These are phyloP conservation scores for Pecten maximus DNA, from an alignment of 2,888 invertebrate genomes.

Conservation along the genomic window DNA sequence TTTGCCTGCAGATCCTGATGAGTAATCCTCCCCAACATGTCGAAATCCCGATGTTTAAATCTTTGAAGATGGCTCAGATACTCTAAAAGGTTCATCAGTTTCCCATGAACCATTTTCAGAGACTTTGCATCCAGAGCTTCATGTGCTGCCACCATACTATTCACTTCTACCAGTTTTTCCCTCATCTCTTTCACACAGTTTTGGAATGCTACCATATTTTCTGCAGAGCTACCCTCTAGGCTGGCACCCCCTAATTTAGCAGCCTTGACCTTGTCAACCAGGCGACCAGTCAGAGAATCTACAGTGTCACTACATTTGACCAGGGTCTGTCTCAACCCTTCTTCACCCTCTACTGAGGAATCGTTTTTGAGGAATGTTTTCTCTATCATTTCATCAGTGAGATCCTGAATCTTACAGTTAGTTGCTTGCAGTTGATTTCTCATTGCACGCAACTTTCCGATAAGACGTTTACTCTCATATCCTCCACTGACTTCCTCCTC, in stretches of 20 bases:
- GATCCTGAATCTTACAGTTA: conserved; percentile 67
- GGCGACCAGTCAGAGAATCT: conserved; percentile 63
- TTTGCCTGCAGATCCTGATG: conserved; percentile 66
- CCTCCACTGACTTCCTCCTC: conserved; percentile 52
- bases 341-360: conserved; percentile 54
- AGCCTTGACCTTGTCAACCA: conserved; percentile 63
- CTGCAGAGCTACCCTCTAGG: conserved; percentile 50
- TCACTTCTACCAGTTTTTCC: conserved; percentile 65
- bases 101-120: conserved; percentile 69
- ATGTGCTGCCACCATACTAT: conserved; percentile 68
- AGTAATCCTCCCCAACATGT: conserved; percentile 69
- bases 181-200: conserved; percentile 70
- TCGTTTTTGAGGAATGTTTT: conserved; percentile 50
- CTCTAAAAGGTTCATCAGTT: conserved; percentile 66
- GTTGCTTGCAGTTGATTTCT: conserved; percentile 68
- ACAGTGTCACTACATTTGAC: conserved; percentile 70
- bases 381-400: conserved; percentile 63
- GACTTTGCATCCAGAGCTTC: conserved; percentile 73
- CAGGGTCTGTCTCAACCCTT: conserved; percentile 60
- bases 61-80: conserved; percentile 71
- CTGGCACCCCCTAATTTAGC: conserved; percentile 58
- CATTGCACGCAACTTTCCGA: conserved; percentile 71
- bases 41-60: conserved; percentile 72
- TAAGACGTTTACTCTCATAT: conserved; percentile 58
- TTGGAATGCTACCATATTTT: conserved; percentile 67